Evolutionary conservation across 2,888 invertebrate genomes (phyloP), one percentile per base, ranked within the genome.

Genomic region (Aphidius colemani): DNA sequence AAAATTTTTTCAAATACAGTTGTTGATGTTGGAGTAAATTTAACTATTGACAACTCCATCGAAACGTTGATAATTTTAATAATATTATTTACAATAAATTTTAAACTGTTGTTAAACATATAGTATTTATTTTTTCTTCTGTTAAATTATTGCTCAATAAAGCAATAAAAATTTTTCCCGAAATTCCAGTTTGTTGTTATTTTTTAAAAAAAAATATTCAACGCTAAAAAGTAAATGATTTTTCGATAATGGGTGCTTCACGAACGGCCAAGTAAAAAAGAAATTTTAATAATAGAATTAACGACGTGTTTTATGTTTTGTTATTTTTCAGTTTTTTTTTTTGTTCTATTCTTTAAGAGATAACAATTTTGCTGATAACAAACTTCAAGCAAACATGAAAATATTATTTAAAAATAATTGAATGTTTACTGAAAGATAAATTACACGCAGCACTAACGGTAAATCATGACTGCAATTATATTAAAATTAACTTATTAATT

Each of bases 121-220:
- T 5, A 30, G 30, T 30, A 1, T 1, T 30, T 30, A 5, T 30
- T 30, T 51, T 46, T 13, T 49, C 56, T 57, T 57, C 40, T 10
- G 57, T 30, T 40, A 63, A 46, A 46, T 53, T 10, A 59, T 59
- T 8, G 13, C 59, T 46, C 6, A 56, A 40, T 58, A 50, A 68
- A 58, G 66, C 68, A 67, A 65, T 66, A 65, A 71, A 61, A 71
- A 70, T 71, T 75, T 76, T 76, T 76, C 76, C 76, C 72, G 69
- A 66, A 69, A 57, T 11, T 30, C 5, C 30, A 30, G 5, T 30
- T 5, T 30, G 4, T 30, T 30, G 5, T 30, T 30, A 30, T 30
- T 30, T 30, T 30, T 30, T 30, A 5, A 5, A 4, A 18, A 18
- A 13, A 13, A 13, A 18, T 18, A 18, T 18, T 18, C 0, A 5